phyloP scores from a whole-genome alignment of 2,113 vertebrate genomes.

The Sula dactylatra region DNA sequence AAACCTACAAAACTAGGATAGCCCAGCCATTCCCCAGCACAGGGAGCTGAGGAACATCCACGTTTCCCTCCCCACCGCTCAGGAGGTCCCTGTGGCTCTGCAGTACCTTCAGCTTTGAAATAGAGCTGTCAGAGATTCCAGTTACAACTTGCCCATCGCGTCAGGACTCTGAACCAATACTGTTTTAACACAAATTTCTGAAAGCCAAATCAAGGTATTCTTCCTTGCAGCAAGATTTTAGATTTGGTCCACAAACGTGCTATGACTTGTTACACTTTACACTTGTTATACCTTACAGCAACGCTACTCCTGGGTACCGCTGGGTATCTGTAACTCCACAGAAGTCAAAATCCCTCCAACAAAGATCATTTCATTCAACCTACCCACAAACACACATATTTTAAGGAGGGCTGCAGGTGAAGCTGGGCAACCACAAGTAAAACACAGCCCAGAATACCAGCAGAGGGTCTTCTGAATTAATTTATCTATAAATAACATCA shows the following conservation, averaged over 20 bases:
- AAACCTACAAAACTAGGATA: background rate
- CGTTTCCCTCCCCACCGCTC: fast-evolving
- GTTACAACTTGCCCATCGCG: background rate
- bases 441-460: background rate
- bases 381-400: background rate
- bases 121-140: background rate
- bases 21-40: fast-evolving
- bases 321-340: background rate
- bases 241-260: background rate
- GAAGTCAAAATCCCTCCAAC: background rate
- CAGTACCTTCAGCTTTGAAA: background rate
- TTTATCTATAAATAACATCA: background rate
- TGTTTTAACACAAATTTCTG: background rate
- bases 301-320: background rate
- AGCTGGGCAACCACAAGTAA: background rate
- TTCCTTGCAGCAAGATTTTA: background rate
- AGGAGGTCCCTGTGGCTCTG: background rate
- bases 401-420: background rate
- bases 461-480: background rate
- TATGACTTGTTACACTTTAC: background rate
- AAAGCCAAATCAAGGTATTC: background rate
- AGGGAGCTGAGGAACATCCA: background rate
- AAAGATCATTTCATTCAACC: background rate
- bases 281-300: background rate
- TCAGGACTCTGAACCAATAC: background rate